phyloP scores from a whole-genome alignment of 2,113 vertebrate genomes.

The Epinephelus lanceolatus region DNA sequence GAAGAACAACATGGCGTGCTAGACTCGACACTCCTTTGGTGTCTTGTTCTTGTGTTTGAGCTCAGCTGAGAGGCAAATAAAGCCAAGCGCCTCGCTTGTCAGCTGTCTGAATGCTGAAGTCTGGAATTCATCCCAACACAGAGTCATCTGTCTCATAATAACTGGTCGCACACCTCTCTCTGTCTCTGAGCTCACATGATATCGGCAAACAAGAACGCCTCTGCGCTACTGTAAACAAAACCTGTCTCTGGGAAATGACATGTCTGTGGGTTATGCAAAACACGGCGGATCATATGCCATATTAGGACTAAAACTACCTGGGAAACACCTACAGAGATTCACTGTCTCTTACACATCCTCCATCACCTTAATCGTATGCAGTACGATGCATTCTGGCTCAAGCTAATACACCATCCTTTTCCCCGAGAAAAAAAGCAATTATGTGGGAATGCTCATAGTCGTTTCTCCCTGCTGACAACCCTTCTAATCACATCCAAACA shows the following conservation, averaged over 20 bases:
- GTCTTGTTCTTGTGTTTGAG: slow-evolving; percentile 18
- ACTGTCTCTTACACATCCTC: not conserved
- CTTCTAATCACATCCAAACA: slow-evolving; percentile 71
- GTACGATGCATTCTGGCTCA: not conserved
- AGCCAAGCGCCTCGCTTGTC: not conserved
- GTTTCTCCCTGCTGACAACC: slow-evolving; percentile 63
- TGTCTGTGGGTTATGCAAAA: slow-evolving; percentile 2
- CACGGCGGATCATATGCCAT: not conserved
- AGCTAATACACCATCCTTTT: slow-evolving; percentile 8
- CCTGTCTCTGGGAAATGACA: slow-evolving; percentile 27
- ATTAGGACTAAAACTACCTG: not conserved
- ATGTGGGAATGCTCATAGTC: slow-evolving; percentile 43
- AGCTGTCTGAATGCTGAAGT: slow-evolving; percentile 12
- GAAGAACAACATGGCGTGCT: slow-evolving; percentile 26
- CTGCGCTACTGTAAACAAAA: slow-evolving; percentile 47
- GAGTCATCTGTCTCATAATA: slow-evolving; percentile 23
- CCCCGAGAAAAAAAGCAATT: slow-evolving; percentile 27
- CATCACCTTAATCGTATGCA: slow-evolving; percentile 9
- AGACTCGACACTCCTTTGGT: not conserved
- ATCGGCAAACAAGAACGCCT: slow-evolving; percentile 62
- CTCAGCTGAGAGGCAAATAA: slow-evolving; percentile 49
- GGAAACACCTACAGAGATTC: not conserved
- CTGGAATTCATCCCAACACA: not conserved
- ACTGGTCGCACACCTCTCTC: slow-evolving; percentile 24
- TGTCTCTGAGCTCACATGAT: slow-evolving; percentile 32